Conservation (phyloP, 2,113 vertebrate species). For the Podilymbus podiceps region DNA sequence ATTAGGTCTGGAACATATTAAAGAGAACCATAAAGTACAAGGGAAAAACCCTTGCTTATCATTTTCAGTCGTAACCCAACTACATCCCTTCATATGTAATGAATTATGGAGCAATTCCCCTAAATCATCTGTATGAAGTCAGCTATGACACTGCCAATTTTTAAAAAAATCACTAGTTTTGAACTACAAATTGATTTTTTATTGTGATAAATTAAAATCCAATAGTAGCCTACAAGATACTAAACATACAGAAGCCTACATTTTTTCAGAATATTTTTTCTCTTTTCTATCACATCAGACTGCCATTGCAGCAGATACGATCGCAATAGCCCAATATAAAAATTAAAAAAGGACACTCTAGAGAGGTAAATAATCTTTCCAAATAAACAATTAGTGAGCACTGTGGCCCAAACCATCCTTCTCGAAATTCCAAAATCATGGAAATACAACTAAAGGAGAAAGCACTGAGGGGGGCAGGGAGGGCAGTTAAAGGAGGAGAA, state of each 20-base stretch:
- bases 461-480: background rate
- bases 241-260: conserved; percentile 2
- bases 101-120: conserved; percentile 41
- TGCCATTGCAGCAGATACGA: background rate
- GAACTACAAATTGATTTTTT: conserved; percentile 68
- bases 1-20: conserved; percentile 11
- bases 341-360: background rate
- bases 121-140: conserved; percentile 49
- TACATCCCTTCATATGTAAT: conserved; percentile 14
- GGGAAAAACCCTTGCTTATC: background rate
- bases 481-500: background rate
- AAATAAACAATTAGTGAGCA: background rate
- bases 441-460: background rate
- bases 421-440: background rate
- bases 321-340: background rate
- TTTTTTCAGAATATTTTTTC: background rate
- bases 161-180: conserved; percentile 57
- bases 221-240: conserved; percentile 56
- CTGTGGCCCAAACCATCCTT: background rate
- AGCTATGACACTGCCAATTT: conserved; percentile 61
- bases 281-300: conserved; percentile 2
- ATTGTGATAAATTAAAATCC: conserved; percentile 74
- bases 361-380: background rate
- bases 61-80: conserved; percentile 1
- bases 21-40: background rate